Percentiles rank a stretch among this genome's conserved stretches.
Evolutionary conservation across 2,113 vertebrate species (phyloP).

Genomic region (Sinocyclocheilus grahami): DNA sequence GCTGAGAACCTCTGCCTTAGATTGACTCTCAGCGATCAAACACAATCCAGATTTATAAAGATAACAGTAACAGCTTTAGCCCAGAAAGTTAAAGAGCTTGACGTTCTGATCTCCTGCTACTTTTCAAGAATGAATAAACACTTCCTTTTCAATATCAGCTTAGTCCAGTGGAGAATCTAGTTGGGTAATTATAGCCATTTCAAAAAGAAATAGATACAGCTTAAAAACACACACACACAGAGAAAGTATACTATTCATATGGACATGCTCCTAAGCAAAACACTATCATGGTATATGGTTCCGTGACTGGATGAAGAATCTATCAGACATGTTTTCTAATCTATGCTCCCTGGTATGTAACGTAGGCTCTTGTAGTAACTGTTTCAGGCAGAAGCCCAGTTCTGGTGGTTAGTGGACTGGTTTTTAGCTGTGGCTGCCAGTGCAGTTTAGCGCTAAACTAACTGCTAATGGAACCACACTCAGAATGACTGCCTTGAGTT

Average conservation of each 20-base stretch:
- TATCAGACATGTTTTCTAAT: background rate
- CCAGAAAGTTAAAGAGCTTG: background rate
- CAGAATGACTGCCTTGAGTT: background rate
- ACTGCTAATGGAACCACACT: background rate
- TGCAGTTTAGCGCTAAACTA: conserved; percentile 11
- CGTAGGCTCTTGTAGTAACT: no score
- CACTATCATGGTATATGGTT: background rate
- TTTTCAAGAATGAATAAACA: background rate
- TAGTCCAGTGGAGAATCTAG: background rate
- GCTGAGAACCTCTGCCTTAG: background rate
- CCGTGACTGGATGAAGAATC: background rate
- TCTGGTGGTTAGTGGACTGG: background rate
- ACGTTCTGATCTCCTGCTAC: background rate
- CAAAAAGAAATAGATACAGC: background rate
- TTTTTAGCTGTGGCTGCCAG: background rate
- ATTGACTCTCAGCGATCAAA: background rate
- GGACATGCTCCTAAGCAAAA: background rate
- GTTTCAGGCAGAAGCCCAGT: conserved; percentile 10
- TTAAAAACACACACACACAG: background rate
- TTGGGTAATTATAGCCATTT: background rate
- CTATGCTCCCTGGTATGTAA: background rate
- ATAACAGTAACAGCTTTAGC: no score
- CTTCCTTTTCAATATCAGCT: background rate
- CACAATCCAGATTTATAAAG: background rate
- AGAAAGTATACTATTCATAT: background rate